These are phyloP conservation scores for Charaxes varanes DNA, from an alignment of 1,140 invertebrate genomes.

Conservation along the genomic window DNA sequence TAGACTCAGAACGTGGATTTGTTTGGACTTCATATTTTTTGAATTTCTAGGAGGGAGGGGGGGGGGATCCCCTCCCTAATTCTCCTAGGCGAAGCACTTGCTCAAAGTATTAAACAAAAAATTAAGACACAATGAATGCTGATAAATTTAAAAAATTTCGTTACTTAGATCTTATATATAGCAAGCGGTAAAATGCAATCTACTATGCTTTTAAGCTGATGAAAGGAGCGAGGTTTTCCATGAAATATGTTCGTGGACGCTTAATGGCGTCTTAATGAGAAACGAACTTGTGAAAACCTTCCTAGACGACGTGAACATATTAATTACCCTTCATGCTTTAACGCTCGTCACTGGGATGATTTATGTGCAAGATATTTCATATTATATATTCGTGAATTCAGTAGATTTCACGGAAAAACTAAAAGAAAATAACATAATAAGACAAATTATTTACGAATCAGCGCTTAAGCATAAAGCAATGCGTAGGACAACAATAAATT, in stretches of 20 bases:
- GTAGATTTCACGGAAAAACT: too few relatives aligned
- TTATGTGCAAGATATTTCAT: constrained; percentile 22
- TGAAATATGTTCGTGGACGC: constrained; percentile 24
- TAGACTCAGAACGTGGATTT: too few relatives aligned
- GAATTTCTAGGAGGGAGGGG: too few relatives aligned
- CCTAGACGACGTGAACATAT: constrained; percentile 43
- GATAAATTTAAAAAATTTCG: background rate
- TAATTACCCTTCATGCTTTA: constrained; percentile 52
- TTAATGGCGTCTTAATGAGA: constrained; percentile 53
- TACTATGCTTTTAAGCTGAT: constrained; percentile 15
- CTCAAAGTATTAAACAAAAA: too few relatives aligned
- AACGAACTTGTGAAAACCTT: constrained; percentile 37
- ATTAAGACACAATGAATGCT: too few relatives aligned
- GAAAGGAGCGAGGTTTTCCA: constrained; percentile 15
- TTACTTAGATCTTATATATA: constrained; percentile 6
- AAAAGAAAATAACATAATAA: too few relatives aligned
- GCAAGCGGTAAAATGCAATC: constrained; percentile 3
- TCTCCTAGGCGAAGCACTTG: too few relatives aligned
- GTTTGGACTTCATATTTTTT: too few relatives aligned
- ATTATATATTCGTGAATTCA: too few relatives aligned
- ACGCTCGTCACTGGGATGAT: constrained; percentile 34
- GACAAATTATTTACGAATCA: too few relatives aligned
- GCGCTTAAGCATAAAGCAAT: too few relatives aligned
- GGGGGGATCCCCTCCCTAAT: too few relatives aligned
- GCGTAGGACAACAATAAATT: background rate